Percentiles rank a stretch among this genome's conserved stretches.
Evolutionary conservation across 2,797 vertebrate species (phyloP).

Genomic region (Antrozous pallidus): DNA sequence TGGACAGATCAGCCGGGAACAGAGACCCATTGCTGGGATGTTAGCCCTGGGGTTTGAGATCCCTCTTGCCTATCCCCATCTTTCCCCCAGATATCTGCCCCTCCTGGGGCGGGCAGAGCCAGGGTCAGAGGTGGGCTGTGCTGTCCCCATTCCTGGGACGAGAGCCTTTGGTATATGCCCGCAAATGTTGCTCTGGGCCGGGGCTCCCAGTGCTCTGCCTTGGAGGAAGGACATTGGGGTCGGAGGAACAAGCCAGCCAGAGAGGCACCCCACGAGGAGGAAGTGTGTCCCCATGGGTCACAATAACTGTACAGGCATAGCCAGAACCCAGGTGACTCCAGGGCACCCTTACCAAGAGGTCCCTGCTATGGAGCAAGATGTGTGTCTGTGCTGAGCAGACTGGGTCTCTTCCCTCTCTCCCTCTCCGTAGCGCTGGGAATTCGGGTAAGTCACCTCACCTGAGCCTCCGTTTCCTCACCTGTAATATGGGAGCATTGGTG

Average conservation of each 20-base stretch:
- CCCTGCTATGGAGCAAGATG: not conserved
- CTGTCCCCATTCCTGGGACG: not conserved
- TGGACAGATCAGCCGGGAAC: not conserved
- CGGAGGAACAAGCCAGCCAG: not conserved
- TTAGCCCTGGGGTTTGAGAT: not conserved
- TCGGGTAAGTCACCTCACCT: not conserved
- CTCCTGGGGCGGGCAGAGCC: not conserved
- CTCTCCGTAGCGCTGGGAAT: not conserved
- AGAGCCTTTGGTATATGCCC: not conserved
- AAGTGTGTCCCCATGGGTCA: fast-evolving
- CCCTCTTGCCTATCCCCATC: not conserved
- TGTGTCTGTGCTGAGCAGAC: not conserved
- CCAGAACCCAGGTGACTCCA: not conserved
- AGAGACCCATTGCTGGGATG: not conserved
- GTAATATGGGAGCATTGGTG: not conserved
- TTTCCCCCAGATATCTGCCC: too few species aligned
- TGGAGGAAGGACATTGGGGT: not conserved
- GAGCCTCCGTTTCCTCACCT: not conserved
- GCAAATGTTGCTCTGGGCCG: not conserved
- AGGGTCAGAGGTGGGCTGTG: not conserved
- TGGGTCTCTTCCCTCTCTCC: not conserved
- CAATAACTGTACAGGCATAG: not conserved
- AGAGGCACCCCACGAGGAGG: not conserved
- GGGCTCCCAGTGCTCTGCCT: not conserved
- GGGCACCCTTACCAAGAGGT: not conserved